Base-by-base conservation (phyloP, 2,113 vertebrate genomes). In the Upupa epops region DNA sequence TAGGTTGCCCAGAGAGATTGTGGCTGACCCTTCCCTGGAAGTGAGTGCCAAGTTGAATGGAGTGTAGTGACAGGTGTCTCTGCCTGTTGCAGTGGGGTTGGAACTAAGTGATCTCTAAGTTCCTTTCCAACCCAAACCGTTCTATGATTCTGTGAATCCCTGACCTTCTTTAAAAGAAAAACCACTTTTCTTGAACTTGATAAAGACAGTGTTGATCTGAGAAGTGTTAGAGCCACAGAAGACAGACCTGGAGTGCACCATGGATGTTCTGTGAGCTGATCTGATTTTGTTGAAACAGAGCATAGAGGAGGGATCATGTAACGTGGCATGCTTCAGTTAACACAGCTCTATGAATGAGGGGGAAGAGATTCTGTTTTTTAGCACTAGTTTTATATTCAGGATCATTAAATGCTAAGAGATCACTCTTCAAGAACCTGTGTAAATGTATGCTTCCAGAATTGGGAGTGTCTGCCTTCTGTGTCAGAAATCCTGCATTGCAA, bases 181-280 rank as follows among this genome's bases (percentile, higher is more conserved):
- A 42, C 40, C 40, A 42, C 40, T 69, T 58, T 83, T 25, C 52
- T 75, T 69, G 25, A 63, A 20, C 45, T 56, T 40, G 20, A 22
- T 13, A 7, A 25, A 2, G 13, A 9, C 13, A 29, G 4, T 14
- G 9, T 37, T 12, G 0, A 10, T 18, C 3, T 59, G n/a, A 7
- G 36, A 31, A 54, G 8, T 16, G 28, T 58, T 63, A 26, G 14
- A 74, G 24, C n/a, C 48, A 9, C 5, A 6, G 37, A n/a, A 68
- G 42, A 16, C 22, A 37, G 15, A n/a, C 40, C 37, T 64, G 22
- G 17, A 52, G 25, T 40, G 36, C 22, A 69, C 69, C 42, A 7
- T 34, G 42, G 36, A 6, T 7, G 1, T 48, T 18, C 54, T 56
- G 42, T n/a, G 36, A 83, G 51, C 36, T 76, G 13, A 25, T 64